Conservation (phyloP, 2,888 invertebrate species). For the Helobdella robusta region DNA sequence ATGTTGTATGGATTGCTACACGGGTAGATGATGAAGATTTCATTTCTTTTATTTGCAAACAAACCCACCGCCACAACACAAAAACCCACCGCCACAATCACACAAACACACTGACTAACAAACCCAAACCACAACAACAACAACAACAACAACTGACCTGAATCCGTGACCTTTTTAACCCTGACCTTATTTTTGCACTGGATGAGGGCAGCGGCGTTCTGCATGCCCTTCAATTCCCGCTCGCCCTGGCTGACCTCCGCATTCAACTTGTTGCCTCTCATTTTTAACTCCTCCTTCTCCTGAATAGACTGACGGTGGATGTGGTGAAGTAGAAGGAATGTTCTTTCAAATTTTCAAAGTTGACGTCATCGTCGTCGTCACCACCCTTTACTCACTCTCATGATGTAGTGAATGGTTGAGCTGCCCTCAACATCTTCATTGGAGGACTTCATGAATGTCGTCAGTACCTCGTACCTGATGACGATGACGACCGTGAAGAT, state of each 20-base stretch:
- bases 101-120: too few relatives aligned
- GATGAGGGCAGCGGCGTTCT: slow-evolving; percentile 7
- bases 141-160: not conserved
- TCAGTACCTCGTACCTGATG: slow-evolving; percentile 17
- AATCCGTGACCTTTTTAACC: not conserved
- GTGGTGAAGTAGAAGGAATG: too few relatives aligned
- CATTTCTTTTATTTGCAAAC: too few relatives aligned
- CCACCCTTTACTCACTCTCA: slow-evolving; percentile 7
- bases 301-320: slow-evolving; percentile 19
- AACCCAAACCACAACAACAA: not conserved
- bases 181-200: slow-evolving; percentile 9
- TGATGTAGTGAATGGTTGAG: slow-evolving; percentile 7
- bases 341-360: not conserved
- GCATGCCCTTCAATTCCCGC: slow-evolving; percentile 12
- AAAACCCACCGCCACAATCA: too few relatives aligned
- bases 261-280: slow-evolving; percentile 7
- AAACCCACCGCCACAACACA: too few relatives aligned
- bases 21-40: too few relatives aligned
- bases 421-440: not conserved
- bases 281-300: slow-evolving; percentile 15
- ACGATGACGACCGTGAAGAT: too few relatives aligned
- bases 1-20: too few relatives aligned
- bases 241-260: slow-evolving; percentile 8
- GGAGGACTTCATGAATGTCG: slow-evolving; percentile 10
- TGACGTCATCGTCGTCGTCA: not conserved